phyloP scores from a whole-genome alignment of 2,888 invertebrate species.

The Calameuta filiformis region DNA sequence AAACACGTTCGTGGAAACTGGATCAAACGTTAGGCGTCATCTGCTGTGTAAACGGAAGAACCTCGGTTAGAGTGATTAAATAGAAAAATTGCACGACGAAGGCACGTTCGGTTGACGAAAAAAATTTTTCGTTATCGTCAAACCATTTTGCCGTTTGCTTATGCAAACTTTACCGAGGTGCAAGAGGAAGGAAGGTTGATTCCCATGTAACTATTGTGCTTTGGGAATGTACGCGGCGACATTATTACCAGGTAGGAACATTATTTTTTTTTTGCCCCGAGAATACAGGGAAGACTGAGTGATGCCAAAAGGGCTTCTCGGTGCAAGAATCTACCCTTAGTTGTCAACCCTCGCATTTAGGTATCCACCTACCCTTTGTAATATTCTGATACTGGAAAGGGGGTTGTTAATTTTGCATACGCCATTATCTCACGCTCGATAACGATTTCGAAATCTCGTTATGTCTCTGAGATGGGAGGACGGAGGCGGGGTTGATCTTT shows the following conservation, averaged over 20 bases:
- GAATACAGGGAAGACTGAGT: not conserved
- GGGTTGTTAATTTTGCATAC: constrained; percentile 27
- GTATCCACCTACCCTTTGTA: not conserved
- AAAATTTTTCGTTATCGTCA: not conserved
- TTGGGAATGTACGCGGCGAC: not conserved
- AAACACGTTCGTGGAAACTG: not conserved
- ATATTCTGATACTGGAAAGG: not conserved
- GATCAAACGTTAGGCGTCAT: not conserved
- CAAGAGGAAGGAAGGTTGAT: not conserved
- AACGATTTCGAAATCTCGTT: constrained; percentile 13
- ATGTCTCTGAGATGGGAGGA: not conserved
- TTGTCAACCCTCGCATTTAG: not conserved
- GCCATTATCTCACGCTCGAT: constrained; percentile 26
- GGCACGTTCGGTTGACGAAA: not conserved
- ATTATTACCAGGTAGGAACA: too few relatives aligned
- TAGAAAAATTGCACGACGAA: not conserved
- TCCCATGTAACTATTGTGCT: not conserved
- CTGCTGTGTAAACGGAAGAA: not conserved
- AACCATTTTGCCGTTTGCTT: not conserved
- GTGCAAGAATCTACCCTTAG: not conserved
- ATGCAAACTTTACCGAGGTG: not conserved
- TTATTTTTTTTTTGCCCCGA: not conserved
- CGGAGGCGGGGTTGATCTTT: not conserved
- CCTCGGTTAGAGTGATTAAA: not conserved
- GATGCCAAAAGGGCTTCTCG: not conserved